These are phyloP conservation scores for Eospalax fontanierii DNA, from an alignment of 2,797 vertebrate genomes.

Conservation along the genomic window DNA sequence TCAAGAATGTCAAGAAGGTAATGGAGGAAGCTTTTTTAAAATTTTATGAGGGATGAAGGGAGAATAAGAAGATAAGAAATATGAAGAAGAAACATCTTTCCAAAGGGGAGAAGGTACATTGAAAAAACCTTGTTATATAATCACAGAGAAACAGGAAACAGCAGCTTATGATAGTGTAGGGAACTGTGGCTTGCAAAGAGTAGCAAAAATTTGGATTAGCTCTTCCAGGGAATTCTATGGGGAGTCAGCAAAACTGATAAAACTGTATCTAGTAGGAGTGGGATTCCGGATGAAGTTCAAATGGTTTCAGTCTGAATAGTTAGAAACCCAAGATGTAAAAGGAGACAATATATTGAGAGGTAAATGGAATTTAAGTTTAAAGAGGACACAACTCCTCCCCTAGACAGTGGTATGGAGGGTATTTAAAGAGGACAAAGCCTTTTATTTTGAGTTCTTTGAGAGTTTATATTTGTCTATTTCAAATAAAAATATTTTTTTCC, in stretches of 20 bases:
- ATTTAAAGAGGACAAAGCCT: slow-evolving; percentile 33
- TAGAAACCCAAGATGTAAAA: slow-evolving; percentile 57
- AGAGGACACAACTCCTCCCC: background rate
- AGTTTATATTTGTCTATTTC: slow-evolving; percentile 56
- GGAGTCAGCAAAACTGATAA: slow-evolving; percentile 54
- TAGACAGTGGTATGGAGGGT: background rate
- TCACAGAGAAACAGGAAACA: background rate
- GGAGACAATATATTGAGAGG: slow-evolving; percentile 19
- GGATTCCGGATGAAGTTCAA: slow-evolving; percentile 43
- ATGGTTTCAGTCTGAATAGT: slow-evolving; percentile 48
- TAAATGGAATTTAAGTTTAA: slow-evolving; percentile 51
- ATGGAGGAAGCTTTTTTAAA: background rate
- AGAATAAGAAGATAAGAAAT: slow-evolving; percentile 27
- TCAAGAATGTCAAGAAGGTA: slow-evolving; percentile 24
- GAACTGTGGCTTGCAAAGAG: background rate
- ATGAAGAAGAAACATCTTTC: background rate
- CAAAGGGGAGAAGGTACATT: background rate
- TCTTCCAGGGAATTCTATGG: slow-evolving; percentile 46
- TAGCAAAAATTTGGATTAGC: slow-evolving; percentile 18
- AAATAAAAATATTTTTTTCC: slow-evolving; percentile 31
- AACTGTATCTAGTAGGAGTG: slow-evolving; percentile 52
- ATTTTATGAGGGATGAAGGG: slow-evolving; percentile 29
- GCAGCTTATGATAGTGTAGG: background rate
- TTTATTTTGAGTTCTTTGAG: slow-evolving; percentile 34
- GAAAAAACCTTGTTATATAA: background rate